Percentiles rank a stretch among this genome's conserved stretches.
Evolutionary conservation across 2,888 invertebrate species (phyloP).

Genomic region (Caenorhabditis imperialis): DNA sequence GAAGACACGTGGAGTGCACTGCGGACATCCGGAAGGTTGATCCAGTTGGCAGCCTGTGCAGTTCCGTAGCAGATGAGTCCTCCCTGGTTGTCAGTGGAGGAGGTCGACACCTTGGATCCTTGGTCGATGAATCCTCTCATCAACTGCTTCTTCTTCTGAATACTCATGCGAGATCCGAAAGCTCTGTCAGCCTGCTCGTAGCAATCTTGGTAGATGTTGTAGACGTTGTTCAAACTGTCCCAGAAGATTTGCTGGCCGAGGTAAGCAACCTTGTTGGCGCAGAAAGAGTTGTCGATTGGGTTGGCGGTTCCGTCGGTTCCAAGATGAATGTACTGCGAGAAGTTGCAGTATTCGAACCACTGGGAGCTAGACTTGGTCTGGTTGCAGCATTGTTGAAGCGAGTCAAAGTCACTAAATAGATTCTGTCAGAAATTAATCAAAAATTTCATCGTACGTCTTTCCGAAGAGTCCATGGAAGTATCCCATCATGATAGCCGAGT

Average conservation of each 20-base stretch:
- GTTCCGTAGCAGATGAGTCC: conserved; percentile 68
- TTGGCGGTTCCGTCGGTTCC: conserved; percentile 51
- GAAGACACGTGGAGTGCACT: conserved; percentile 56
- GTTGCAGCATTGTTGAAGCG: conserved; percentile 62
- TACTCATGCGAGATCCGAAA: conserved; percentile 58
- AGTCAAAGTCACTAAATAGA: conserved; percentile 59
- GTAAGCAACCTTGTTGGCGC: conserved; percentile 57
- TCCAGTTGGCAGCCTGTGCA: conserved; percentile 54
- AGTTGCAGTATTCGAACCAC: conserved; percentile 68
- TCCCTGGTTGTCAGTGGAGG: conserved; percentile 62
- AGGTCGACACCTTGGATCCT: conserved; percentile 54
- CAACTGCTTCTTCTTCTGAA: conserved; percentile 16
- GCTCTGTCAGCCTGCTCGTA: conserved; percentile 61
- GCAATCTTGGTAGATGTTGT: conserved; percentile 73
- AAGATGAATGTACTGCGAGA: conserved; percentile 61
- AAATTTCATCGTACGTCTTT: conserved; percentile 50
- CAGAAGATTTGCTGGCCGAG: conserved; percentile 57
- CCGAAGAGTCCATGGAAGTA: conserved; percentile 68
- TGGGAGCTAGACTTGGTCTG: conserved; percentile 47
- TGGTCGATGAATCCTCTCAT: conserved; percentile 58
- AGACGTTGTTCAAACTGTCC: conserved; percentile 65
- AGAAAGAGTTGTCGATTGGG: conserved; percentile 55
- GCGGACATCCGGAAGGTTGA: conserved; percentile 55
- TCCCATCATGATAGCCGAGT: conserved; percentile 63
- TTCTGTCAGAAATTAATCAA: neutral